Base-by-base conservation (phyloP, 1,140 invertebrate species). In the Parapsyche elsis region DNA sequence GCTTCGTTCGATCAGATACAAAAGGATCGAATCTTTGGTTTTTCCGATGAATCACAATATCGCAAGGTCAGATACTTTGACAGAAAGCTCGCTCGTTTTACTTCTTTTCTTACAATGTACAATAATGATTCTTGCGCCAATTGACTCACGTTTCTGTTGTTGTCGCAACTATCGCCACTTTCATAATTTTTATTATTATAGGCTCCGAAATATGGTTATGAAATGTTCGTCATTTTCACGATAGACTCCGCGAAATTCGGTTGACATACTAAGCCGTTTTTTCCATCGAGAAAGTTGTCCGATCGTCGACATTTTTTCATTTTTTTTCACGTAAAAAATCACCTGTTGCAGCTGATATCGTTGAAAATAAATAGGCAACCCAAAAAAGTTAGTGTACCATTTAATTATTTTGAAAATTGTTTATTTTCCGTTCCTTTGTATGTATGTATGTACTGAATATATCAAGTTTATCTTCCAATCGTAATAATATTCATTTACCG, bases 101-200 rank as follows among this genome's bases (percentile, higher is more conserved):
- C 10, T 53, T 53, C 16, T 53, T 53, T 53, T 53, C 16, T 16
- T 53, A 53, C 49, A 53, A 53, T 12, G 12, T 53, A 53, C 49
- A 53, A 53, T 12, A 53, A 53, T 53, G 16, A 14, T 23, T 64
- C 38, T 64, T 77, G 38, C 77, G 38, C 38, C n/a, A 45, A 46
- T 71, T 79, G 30, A 49, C 44, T 79, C 67, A 71, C 77, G 44
- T 73, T 45, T 73, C 23, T 71, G 67, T 23, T 23, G 76, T 74
- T 81, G 77, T 76, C 59, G 76, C 46, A 81, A 81, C 75, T 74
- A 44, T 44, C 19, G 46, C 24, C 57, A 73, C 71, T 81, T 81
- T 81, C 80, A 81, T 79, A 75, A 81, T 79, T 71, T 76, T 81
- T 67, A 71, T 77, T 78, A 71, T 53, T 45, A 53, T 76, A 46